Base-by-base conservation (phyloP, 2,888 invertebrate species). In the Cyrtodaria siliqua region DNA sequence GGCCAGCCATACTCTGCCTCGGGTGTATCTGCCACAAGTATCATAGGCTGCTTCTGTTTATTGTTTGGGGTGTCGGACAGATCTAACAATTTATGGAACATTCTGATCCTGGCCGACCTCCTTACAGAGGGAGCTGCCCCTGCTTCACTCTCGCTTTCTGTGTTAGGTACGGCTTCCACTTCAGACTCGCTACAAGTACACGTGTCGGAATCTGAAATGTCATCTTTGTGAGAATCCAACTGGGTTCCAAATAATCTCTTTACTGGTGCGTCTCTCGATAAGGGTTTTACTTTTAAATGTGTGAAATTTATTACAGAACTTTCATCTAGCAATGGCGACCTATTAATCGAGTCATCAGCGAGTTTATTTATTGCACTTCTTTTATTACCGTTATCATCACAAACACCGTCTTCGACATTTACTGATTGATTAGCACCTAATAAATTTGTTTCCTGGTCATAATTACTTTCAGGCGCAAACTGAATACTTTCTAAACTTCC, bases 11-110 rank as follows among this genome's bases (percentile, higher is more conserved):
- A 84, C 38, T 88, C 86, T 20, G 70, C 67, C 38, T 85, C 86
- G 16, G 88, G 88, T 1, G 88, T 88, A 55, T 88, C 85, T 3
- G 82, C 71, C 4, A 76, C 88, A 26, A 88, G 59, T 23, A 88
- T 60, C 38, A 9, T 16, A 18, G 44, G 4, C 4, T 4, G 12
- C 71, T 68, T 4, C 33, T 24, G 26, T 38, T 38, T 27, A 33
- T 56, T 49, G 16, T 42, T 33, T 1, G 67, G 67, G 1, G 67
- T 20, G 24, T 14, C 23, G 3, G 24, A 33, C 6, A 20, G 53
- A 8, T 66, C 29, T 16, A 78, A 64, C 66, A 78, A 38, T 57
- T 64, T n/a, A 12, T 49, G 53, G 29, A 79, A 40, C 23, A 67
- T 33, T 40, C 53, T 50, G 53, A 72, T 53, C 50, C 73, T 44